A percentile compares a stretch with the other conserved stretches of the same genome.
phyloP scores from a whole-genome alignment of 2,888 invertebrate species.

The Thecocarcelia acutangulata region DNA sequence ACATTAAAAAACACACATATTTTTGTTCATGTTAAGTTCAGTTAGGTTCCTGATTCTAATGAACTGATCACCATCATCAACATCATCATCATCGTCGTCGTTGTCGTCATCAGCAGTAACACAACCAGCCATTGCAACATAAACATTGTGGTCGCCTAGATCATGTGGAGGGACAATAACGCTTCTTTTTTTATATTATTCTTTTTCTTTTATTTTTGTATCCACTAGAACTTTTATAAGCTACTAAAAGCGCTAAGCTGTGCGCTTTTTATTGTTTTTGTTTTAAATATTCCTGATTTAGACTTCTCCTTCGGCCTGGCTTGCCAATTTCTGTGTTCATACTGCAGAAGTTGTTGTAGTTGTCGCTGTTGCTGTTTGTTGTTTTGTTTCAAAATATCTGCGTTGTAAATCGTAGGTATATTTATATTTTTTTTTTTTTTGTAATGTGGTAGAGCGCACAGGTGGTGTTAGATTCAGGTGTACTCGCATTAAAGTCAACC shows the following conservation, averaged over 20 bases:
- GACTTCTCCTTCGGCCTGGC: conserved; percentile 27
- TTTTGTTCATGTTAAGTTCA: conserved; percentile 60
- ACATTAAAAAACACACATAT: conserved; percentile 38
- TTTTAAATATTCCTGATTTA: conserved; percentile 66
- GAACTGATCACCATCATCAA: conserved; percentile 61
- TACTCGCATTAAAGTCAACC: conserved; percentile 65
- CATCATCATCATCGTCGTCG: conserved; percentile 41
- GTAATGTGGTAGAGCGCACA: conserved; percentile 67
- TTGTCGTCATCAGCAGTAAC: conserved; percentile 31
- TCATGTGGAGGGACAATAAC: conserved; percentile 66
- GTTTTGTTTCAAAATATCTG: conserved; percentile 63
- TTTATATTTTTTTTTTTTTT: background rate
- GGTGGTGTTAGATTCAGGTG: conserved; percentile 70
- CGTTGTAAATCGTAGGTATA: conserved; percentile 68
- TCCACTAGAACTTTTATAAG: conserved; percentile 51
- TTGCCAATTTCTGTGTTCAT: conserved; percentile 47
- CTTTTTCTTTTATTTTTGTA: background rate
- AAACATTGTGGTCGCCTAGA: conserved; percentile 59
- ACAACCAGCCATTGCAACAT: conserved; percentile 70
- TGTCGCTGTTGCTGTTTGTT: background rate
- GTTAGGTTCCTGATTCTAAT: conserved; percentile 66
- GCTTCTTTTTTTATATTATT: conserved; percentile 39
- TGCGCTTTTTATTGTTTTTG: conserved; percentile 39
- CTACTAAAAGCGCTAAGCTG: conserved; percentile 55
- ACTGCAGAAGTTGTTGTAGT: conserved; percentile 1